Evolutionary conservation across 2,113 vertebrate genomes (phyloP).

Genomic region (Scolopax mira): DNA sequence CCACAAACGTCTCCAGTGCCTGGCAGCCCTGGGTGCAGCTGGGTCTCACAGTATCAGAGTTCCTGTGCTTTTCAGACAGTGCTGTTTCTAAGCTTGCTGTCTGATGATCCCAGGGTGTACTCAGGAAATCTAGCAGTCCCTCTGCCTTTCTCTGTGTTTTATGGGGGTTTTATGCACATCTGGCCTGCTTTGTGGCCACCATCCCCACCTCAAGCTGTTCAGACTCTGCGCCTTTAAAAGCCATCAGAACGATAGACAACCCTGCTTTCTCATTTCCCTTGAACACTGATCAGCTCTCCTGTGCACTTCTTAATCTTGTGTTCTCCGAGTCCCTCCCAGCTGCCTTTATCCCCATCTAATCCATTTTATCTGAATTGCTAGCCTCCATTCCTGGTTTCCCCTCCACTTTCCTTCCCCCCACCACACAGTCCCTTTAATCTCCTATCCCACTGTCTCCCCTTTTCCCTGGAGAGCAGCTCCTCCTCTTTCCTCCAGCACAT

Average conservation of each 20-base stretch:
- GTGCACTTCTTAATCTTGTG: not conserved
- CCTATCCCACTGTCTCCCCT: not conserved
- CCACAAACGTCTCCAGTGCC: rapidly evolving
- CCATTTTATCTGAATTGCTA: conserved; percentile 11
- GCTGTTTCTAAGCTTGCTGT: not conserved
- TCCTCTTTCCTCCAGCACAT: not conserved
- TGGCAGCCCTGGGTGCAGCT: not conserved
- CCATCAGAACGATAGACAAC: not conserved
- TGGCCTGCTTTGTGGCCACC: not conserved
- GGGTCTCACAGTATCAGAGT: not conserved
- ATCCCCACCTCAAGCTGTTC: not conserved
- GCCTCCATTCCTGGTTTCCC: not conserved
- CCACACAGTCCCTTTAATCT: not conserved
- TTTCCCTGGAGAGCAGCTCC: rapidly evolving
- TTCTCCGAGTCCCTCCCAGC: not conserved
- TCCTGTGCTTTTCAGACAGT: not conserved
- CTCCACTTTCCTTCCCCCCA: not conserved
- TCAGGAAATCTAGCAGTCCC: not conserved
- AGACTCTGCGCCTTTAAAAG: not conserved
- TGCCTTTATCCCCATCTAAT: not conserved
- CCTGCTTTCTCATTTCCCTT: not conserved
- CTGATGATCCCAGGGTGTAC: not conserved
- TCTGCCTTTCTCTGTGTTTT: not conserved
- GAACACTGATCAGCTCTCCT: not conserved
- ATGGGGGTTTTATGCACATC: not conserved